Evolutionary conservation across 2,888 invertebrate species (phyloP), one percentile per base, ranked within the genome.

Genomic region (Dasysyrphus albostriatus): DNA sequence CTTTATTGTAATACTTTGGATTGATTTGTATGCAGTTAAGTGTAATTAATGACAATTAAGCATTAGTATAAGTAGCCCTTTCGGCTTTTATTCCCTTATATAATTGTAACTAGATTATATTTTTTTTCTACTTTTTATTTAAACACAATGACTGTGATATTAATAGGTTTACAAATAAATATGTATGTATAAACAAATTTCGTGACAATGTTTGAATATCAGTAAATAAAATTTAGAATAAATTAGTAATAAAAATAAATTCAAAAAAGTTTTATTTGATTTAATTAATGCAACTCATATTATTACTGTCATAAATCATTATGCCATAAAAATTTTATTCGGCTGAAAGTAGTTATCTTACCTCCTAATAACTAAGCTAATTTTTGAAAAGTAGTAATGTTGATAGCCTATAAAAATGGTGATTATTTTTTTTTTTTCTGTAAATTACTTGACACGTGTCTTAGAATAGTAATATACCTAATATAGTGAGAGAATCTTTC

Each of bases 101-200:
- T 65, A 37, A 63, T 79, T 69, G 19, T 67, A 56, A 24, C 49
- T 69, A 65, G 70, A 54, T 79, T 61, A 80, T 37, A 59, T 69
- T 42, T 61, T 42, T n/a, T 61, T 61, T 24, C 24, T 61, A 39
- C 39, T 14, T 24, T 34, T 58, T 77, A 70, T 82, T 49, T 85
- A 82, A 77, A 63, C 77, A 85, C 74, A 85, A 85, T 77, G 85
- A 74, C 85, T 85, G 85, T 85, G 85, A 85, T 85, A 85, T 85
- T 85, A 63, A 74, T 85, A 85, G 85, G 56, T 74, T 77, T 81
- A 81, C 37, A 32, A 65, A 54, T 61, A 67, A 67, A 73, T 73
- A 67, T n/a, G n/a, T n/a, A n/a, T n/a, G n/a, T n/a, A n/a, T 56
- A n/a, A 61, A 65, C 67, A 37, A 54, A 67, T 69, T 39, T 72